Conservation (phyloP, 1,140 invertebrate genomes). For the Hirudo medicinalis region DNA sequence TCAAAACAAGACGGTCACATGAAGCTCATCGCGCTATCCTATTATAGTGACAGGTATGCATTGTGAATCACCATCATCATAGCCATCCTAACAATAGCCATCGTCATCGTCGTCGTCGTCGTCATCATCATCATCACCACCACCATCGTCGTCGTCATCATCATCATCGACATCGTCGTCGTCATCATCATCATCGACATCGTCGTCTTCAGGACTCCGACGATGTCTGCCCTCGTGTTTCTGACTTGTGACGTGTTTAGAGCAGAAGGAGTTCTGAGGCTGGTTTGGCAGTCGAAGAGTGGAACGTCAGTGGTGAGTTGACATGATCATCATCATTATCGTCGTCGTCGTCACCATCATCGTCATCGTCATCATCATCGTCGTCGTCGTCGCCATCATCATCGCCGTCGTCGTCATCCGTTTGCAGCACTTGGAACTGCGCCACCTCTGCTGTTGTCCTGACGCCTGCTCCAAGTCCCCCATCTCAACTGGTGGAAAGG, state of each 20-base stretch:
- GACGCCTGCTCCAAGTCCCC: conserved; percentile 12
- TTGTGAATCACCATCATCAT: background rate
- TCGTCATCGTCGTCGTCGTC: background rate
- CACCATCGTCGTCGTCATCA: background rate
- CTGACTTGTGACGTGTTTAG: too few species aligned
- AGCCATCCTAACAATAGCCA: background rate
- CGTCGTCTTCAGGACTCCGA: background rate
- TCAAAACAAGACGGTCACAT: background rate
- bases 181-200: background rate
- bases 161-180: background rate
- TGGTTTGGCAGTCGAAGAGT: too few species aligned
- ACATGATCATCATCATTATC: background rate
- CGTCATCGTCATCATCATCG: background rate
- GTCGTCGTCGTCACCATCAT: background rate
- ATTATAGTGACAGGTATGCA: too few species aligned
- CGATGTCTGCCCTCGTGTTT: background rate
- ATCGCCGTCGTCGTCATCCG: background rate
- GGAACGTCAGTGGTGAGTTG: too few species aligned
- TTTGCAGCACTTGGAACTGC: conserved; percentile 17
- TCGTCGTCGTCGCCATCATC: background rate
- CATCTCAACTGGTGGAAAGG: background rate
- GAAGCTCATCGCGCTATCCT: too few species aligned
- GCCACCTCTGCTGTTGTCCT: conserved; percentile 20
- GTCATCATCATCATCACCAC: background rate
- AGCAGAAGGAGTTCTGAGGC: too few species aligned